These are phyloP conservation scores for Conomelus anceps DNA, from an alignment of 2,888 invertebrate genomes.

Conservation along the genomic window DNA sequence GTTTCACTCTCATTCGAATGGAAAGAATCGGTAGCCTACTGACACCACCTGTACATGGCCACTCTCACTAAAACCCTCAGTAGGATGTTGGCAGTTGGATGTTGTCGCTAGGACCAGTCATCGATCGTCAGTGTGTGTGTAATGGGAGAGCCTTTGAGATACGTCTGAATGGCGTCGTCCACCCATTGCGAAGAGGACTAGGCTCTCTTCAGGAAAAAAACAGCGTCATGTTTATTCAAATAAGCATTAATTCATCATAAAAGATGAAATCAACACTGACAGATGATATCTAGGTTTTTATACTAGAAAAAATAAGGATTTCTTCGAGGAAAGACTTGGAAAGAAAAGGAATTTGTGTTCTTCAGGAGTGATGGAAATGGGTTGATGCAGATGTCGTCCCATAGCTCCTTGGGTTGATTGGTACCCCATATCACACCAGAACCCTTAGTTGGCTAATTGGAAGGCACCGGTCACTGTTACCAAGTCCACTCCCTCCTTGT, in stretches of 20 bases:
- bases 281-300: not conserved
- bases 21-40: not conserved
- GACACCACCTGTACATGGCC: not conserved
- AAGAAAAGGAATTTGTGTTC: not conserved
- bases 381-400: not conserved
- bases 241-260: slow-evolving; percentile 9
- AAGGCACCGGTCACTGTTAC: not conserved
- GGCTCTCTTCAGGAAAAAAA: slow-evolving; percentile 26
- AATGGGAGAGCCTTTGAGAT: no score
- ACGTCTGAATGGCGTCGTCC: no score
- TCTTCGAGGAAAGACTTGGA: no score
- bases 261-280: not conserved
- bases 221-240: slow-evolving; percentile 25
- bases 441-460: no score
- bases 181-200: slow-evolving; percentile 24
- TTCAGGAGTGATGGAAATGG: not conserved
- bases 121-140: not conserved
- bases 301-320: not conserved
- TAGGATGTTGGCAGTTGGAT: no score
- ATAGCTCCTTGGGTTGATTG: not conserved
- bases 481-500: not conserved
- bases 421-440: not conserved
- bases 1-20: not conserved
- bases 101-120: not conserved
- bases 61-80: not conserved